phyloP scores from a whole-genome alignment of 2,113 vertebrate species.

The Phrynosoma platyrhinos region DNA sequence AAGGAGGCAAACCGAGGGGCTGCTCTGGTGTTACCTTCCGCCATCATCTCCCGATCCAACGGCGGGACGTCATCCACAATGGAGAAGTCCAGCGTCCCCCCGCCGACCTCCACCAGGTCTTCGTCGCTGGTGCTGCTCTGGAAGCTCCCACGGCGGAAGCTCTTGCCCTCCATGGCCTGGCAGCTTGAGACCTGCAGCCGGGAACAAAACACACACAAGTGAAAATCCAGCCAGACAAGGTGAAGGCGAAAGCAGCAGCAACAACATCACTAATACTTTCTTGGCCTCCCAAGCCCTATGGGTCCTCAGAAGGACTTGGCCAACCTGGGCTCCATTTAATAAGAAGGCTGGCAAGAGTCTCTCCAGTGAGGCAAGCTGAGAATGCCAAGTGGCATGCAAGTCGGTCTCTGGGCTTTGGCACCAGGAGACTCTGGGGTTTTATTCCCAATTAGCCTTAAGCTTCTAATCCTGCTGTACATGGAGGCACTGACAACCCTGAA shows the following conservation, averaged over 20 bases:
- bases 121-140: constrained; percentile 88
- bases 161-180: constrained; percentile 83
- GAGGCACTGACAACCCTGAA: background rate
- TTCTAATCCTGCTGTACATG: background rate
- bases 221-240: background rate
- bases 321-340: background rate
- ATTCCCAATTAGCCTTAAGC: background rate
- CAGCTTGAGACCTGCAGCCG: constrained; percentile 43
- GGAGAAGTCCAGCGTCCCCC: constrained; percentile 86
- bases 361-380: background rate
- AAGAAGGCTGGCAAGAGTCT: background rate
- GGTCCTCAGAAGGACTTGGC: background rate
- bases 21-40: constrained; percentile 74
- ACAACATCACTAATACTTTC: background rate
- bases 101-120: constrained; percentile 92
- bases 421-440: background rate
- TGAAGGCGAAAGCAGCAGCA: fast-evolving
- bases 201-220: background rate
- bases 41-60: constrained; percentile 79
- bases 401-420: background rate
- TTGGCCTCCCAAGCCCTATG: too few relatives aligned
- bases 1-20: background rate
- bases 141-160: constrained; percentile 81
- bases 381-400: background rate
- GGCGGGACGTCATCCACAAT: constrained; percentile 87